Evolutionary conservation across 2,888 invertebrate species (phyloP).

Genomic region (Amblyjoppa fuscipennis): DNA sequence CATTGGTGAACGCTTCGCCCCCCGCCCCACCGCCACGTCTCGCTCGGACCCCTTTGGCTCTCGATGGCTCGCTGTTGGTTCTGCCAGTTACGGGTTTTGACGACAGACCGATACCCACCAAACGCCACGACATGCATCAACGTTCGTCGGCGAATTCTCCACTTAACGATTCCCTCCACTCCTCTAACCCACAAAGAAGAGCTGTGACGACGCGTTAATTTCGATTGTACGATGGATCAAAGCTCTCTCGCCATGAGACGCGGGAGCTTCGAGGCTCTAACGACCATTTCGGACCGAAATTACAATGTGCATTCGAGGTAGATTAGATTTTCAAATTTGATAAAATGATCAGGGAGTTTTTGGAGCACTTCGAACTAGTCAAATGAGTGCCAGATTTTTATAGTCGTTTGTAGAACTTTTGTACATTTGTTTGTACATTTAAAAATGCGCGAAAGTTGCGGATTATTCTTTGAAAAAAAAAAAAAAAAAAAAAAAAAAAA

Average conservation of each 20-base stretch:
- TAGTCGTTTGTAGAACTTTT: too few species aligned
- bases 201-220: neutral
- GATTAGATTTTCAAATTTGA: too few species aligned
- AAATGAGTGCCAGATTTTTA: too few species aligned
- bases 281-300: neutral
- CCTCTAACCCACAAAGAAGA: constrained; percentile 13
- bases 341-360: too few species aligned
- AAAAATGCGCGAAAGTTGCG: too few species aligned
- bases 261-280: neutral
- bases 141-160: constrained; percentile 13
- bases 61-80: constrained; percentile 8
- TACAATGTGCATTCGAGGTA: neutral
- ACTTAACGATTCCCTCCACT: neutral
- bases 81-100: constrained; percentile 40
- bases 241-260: neutral
- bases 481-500: too few species aligned
- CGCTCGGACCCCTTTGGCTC: constrained; percentile 2
- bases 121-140: neutral
- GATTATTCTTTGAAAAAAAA: too few species aligned
- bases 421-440: too few species aligned
- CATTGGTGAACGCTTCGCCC: constrained; percentile 9
- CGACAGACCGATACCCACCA: constrained; percentile 1
- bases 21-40: neutral
- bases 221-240: neutral
- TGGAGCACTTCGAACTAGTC: too few species aligned